A percentile compares a stretch with the other conserved stretches of the same genome.
phyloP scores from a whole-genome alignment of 2,888 invertebrate genomes.

The Prionchulus punctatus region DNA sequence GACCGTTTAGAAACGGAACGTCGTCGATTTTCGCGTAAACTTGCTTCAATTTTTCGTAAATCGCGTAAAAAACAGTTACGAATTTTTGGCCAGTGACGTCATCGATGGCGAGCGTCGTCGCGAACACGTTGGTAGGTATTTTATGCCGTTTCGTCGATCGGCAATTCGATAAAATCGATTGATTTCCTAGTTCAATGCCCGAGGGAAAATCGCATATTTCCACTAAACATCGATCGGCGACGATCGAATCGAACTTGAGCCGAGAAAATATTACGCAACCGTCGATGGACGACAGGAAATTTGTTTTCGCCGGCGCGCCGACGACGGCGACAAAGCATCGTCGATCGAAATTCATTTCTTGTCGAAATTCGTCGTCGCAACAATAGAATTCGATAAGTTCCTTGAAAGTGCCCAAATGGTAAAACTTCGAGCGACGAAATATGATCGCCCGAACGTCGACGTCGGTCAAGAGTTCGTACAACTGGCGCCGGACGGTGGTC shows the following conservation, averaged over 20 bases:
- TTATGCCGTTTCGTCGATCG: not conserved
- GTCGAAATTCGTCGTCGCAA: no score
- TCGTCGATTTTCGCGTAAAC: no score
- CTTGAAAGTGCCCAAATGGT: conserved; percentile 33
- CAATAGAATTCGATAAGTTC: conserved; percentile 7
- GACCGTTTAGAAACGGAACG: no score
- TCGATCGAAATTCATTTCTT: no score
- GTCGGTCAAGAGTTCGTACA: conserved; percentile 26
- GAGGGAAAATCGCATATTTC: no score
- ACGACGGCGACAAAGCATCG: no score
- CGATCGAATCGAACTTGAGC: no score
- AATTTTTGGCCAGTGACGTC: not conserved
- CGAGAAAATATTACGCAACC: no score
- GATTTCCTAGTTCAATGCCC: not conserved
- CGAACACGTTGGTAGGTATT: not conserved
- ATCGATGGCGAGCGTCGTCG: not conserved
- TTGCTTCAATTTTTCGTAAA: not conserved
- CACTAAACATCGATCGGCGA: no score
- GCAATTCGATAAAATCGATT: not conserved
- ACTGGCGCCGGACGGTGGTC: conserved; percentile 10
- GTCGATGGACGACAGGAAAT: no score
- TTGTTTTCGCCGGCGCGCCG: no score
- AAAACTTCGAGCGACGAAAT: conserved; percentile 32
- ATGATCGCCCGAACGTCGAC: conserved; percentile 25
- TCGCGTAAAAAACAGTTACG: not conserved